These are phyloP conservation scores for Drosophila melanogaster DNA, from an alignment of 1,140 invertebrate species.

Conservation along the genomic window DNA sequence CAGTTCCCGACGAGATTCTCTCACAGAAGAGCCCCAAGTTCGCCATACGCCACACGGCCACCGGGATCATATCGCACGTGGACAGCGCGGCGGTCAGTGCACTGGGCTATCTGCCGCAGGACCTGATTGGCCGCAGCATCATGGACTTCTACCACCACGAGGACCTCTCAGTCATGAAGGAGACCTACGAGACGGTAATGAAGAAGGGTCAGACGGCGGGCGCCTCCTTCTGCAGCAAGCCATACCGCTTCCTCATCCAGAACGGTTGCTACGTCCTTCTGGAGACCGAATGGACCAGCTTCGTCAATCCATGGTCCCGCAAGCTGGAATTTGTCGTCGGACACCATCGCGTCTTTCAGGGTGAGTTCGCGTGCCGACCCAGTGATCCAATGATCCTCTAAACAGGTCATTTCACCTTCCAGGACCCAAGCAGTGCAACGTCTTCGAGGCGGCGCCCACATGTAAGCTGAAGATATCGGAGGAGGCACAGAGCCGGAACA, in stretches of 20 bases:
- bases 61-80: conserved; percentile 90
- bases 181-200: conserved; percentile 93
- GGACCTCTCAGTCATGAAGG: conserved; percentile 91
- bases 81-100: conserved; percentile 92
- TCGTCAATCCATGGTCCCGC: conserved; percentile 96
- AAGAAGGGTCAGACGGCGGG: conserved; percentile 86
- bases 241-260: conserved; percentile 90
- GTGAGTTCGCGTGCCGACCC: conserved; percentile 65
- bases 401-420: neutral
- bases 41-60: conserved; percentile 90
- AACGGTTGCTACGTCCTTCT: conserved; percentile 93
- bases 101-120: conserved; percentile 95
- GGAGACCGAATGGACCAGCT: conserved; percentile 97
- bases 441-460: conserved; percentile 87
- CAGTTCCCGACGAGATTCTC: conserved; percentile 88
- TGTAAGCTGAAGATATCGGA: conserved; percentile 85
- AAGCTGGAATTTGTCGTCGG: conserved; percentile 96
- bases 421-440: conserved; percentile 85
- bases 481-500: conserved; percentile 87
- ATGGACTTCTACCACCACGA: conserved; percentile 95
- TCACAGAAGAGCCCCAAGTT: conserved; percentile 87
- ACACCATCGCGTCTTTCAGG: conserved; percentile 92
- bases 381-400: neutral
- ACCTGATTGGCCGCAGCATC: conserved; percentile 92
- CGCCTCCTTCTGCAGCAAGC: conserved; percentile 90